These are phyloP conservation scores for Pollachius pollachius DNA, from an alignment of 2,113 vertebrate species.

Conservation along the genomic window DNA sequence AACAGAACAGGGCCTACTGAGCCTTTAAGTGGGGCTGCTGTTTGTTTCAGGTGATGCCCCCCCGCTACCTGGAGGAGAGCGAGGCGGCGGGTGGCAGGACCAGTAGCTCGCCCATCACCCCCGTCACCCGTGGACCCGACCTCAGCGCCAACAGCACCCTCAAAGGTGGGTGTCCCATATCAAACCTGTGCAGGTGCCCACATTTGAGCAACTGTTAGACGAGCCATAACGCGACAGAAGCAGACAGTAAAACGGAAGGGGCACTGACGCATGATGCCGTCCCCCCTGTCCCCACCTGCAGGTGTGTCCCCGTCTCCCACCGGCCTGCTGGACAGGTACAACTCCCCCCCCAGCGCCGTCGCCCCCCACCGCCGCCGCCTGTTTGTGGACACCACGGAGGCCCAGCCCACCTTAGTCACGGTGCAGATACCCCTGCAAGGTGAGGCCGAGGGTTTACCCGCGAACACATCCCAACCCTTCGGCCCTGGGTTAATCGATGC, in stretches of 20 bases:
- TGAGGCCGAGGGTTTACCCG: constrained; percentile 45
- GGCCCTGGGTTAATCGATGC: no score
- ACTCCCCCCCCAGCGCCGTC: constrained; percentile 75
- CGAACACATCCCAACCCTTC: no score
- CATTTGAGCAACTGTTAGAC: no score
- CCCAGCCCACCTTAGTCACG: constrained; percentile 78
- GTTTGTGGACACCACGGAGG: constrained; percentile 66
- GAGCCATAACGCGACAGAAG: no score
- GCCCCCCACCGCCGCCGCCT: constrained; percentile 43
- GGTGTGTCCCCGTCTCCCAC: constrained; percentile 56
- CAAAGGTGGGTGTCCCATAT: constrained; percentile 46
- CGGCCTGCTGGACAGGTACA: constrained; percentile 81
- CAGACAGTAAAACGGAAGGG: not conserved
- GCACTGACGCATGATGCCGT: not conserved
- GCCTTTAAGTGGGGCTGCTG: no score
- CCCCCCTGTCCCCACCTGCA: not conserved
- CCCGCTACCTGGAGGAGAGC: constrained; percentile 82
- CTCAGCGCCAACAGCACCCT: constrained; percentile 66
- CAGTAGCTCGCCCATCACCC: constrained; percentile 33
- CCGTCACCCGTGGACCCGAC: constrained; percentile 57
- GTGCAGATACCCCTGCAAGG: constrained; percentile 84
- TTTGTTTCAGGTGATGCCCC: constrained; percentile 85
- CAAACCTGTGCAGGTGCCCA: no score
- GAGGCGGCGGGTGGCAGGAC: constrained; percentile 61
- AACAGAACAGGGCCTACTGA: no score